Conservation (phyloP, 2,888 invertebrate species). For the Drosophila testacea region DNA sequence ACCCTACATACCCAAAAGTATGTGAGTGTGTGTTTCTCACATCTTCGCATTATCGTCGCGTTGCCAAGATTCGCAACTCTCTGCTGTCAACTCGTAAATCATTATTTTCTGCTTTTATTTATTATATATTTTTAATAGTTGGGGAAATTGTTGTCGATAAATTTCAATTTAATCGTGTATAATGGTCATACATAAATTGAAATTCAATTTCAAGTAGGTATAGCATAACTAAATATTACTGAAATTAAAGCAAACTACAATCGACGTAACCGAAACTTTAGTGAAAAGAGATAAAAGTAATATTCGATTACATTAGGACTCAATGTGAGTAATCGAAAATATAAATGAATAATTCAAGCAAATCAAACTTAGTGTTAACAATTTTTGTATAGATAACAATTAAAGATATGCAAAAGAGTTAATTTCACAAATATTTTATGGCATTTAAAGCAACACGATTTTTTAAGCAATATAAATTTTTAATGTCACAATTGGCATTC, state of each 20-base stretch:
- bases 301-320: neutral
- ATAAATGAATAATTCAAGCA: neutral
- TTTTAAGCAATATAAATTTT: neutral
- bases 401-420: neutral
- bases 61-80: neutral
- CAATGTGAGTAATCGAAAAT: neutral
- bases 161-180: slow-evolving; percentile 34
- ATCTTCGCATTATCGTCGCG: slow-evolving; percentile 27
- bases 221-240: neutral
- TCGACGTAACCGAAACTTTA: neutral
- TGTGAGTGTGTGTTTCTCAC: slow-evolving; percentile 3
- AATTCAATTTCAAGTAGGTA: neutral
- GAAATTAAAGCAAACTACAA: neutral
- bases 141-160: slow-evolving; percentile 59
- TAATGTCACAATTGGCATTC: neutral
- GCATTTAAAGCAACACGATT: neutral
- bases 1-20: neutral
- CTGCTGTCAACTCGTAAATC: slow-evolving; percentile 56
- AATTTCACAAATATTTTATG: neutral
- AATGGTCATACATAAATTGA: neutral
- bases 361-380: neutral
- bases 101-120: slow-evolving; percentile 52
- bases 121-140: slow-evolving; percentile 60
- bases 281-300: too few species aligned
- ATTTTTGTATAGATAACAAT: neutral